These are phyloP conservation scores for Aptenodytes forsteri DNA, from an alignment of 2,113 vertebrate genomes.

Conservation along the genomic window DNA sequence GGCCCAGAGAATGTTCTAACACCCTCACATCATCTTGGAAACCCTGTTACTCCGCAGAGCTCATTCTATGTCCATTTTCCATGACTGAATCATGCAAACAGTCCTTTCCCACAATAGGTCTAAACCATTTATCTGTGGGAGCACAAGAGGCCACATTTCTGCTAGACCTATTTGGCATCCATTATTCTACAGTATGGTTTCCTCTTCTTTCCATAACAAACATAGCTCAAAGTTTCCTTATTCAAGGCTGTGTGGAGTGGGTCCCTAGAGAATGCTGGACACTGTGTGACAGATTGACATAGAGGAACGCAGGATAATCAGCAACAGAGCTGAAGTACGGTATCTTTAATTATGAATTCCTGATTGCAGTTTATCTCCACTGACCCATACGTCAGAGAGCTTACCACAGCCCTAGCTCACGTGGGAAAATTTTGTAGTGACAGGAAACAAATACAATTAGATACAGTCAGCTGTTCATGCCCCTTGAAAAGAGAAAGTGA, in stretches of 20 bases:
- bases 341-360: neutral
- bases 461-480: neutral
- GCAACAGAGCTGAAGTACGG: neutral
- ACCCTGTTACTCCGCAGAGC: neutral
- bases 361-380: neutral
- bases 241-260: neutral
- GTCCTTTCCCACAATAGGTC: neutral
- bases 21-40: neutral
- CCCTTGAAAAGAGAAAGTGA: neutral
- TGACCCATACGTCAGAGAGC: neutral
- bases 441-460: neutral
- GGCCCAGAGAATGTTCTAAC: neutral
- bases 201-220: neutral
- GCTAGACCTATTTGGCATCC: neutral
- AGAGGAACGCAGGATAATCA: neutral
- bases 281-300: neutral
- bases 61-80: neutral
- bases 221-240: neutral
- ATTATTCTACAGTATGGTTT: neutral
- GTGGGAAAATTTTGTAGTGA: neutral
- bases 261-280: neutral
- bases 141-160: neutral
- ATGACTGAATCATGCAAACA: neutral
- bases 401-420: neutral
- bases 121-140: neutral